Evolutionary conservation across 2,888 invertebrate species (phyloP).

Genomic region (Drosophila birchii): DNA sequence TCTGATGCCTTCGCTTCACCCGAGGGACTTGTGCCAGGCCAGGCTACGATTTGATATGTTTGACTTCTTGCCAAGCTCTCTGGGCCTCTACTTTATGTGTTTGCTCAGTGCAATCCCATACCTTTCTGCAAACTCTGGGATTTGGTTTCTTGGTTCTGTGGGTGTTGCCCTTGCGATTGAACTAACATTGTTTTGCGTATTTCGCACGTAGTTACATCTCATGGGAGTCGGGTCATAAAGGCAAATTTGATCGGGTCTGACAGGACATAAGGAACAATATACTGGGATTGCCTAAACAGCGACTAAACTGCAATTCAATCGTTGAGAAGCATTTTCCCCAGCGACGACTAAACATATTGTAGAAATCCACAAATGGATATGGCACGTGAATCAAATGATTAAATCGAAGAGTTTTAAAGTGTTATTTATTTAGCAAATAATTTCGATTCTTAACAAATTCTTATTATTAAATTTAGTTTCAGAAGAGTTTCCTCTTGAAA

Average conservation of each 20-base stretch:
- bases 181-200: constrained; percentile 46
- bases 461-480: no score
- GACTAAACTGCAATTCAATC: constrained; percentile 71
- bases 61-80: constrained; percentile 38
- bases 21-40: constrained; percentile 44
- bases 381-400: neutral
- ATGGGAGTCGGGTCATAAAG: constrained; percentile 52
- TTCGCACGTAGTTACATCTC: constrained; percentile 64
- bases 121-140: neutral
- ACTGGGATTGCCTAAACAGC: constrained; percentile 46
- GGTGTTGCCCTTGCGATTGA: constrained; percentile 9
- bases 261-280: constrained; percentile 26
- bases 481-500: no score
- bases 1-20: constrained; percentile 18
- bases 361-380: neutral
- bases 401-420: neutral
- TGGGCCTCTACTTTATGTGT: constrained; percentile 36
- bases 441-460: no score
- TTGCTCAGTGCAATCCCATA: constrained; percentile 27
- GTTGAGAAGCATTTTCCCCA: constrained; percentile 9
- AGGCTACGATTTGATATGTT: constrained; percentile 52
- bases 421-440: neutral
- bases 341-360: neutral
- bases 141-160: constrained; percentile 11
- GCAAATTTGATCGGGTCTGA: constrained; percentile 60